These are phyloP conservation scores for Cephalopachus bancanus DNA, from an alignment of 2,797 vertebrate genomes.

Conservation along the genomic window DNA sequence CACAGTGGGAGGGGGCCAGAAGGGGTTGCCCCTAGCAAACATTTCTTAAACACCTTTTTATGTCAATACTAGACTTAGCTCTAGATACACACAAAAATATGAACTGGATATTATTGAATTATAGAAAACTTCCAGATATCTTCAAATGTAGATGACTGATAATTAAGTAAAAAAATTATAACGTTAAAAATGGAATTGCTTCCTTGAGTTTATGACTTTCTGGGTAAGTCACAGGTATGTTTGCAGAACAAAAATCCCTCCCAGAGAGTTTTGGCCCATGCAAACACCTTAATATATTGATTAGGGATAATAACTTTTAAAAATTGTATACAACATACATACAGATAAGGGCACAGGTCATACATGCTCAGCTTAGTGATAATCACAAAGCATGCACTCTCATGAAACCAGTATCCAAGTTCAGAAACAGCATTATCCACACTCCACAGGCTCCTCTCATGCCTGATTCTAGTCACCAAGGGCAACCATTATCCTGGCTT, in stretches of 20 bases:
- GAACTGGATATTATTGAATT: neutral
- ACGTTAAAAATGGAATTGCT: neutral
- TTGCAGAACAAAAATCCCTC: too few relatives aligned
- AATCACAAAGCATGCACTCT: neutral
- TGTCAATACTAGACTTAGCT: neutral
- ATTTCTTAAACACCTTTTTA: too few relatives aligned
- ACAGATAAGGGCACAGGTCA: neutral
- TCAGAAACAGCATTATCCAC: neutral
- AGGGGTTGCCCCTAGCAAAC: too few relatives aligned
- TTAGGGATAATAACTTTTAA: neutral
- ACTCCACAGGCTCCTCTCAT: accelerated
- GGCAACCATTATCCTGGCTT: too few relatives aligned
- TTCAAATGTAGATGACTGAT: neutral
- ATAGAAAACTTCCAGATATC: neutral
- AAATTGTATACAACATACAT: neutral
- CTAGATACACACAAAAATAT: neutral
- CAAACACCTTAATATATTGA: neutral
- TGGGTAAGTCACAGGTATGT: neutral
- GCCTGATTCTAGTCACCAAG: accelerated
- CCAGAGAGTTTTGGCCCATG: too few relatives aligned
- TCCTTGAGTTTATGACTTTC: neutral
- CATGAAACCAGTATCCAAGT: too few relatives aligned
- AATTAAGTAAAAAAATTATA: neutral
- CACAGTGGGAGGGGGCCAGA: too few relatives aligned
- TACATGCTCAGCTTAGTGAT: accelerated